A percentile compares a stretch with the other conserved stretches of the same genome.
Evolutionary conservation across 2,797 vertebrate genomes (phyloP).

Genomic region (Enoplosus armatus): DNA sequence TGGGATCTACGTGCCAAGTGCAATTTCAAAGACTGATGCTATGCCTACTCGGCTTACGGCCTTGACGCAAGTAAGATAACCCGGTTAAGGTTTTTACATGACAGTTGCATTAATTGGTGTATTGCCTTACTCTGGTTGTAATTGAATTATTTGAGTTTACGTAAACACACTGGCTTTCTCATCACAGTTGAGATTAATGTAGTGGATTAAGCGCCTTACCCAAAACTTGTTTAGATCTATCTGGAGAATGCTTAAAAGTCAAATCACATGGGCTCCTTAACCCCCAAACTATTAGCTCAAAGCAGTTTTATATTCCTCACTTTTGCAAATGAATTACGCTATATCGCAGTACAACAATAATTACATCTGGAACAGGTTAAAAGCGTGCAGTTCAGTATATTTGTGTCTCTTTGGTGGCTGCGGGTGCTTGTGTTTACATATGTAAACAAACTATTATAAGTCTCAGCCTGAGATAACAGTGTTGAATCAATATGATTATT

Average conservation of each 20-base stretch:
- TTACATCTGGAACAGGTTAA: conserved; percentile 21
- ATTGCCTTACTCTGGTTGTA: background rate
- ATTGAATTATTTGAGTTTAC: conserved; percentile 16
- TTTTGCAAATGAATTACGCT: background rate
- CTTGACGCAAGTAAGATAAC: conserved; percentile 30
- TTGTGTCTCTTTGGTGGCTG: conserved; percentile 17
- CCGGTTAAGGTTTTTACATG: conserved; percentile 24
- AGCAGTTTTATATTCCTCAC: background rate
- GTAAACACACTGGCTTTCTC: conserved; percentile 12
- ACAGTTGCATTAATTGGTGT: conserved; percentile 17
- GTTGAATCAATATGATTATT: conserved; percentile 65
- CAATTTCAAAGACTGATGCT: conserved; percentile 38
- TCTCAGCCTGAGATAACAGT: conserved; percentile 39
- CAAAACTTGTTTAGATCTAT: conserved; percentile 17
- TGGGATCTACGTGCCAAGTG: conserved; percentile 18
- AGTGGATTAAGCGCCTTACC: conserved; percentile 21
- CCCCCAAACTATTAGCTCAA: conserved; percentile 1
- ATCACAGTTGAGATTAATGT: conserved; percentile 22
- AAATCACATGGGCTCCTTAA: conserved; percentile 16
- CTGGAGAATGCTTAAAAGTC: background rate
- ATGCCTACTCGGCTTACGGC: conserved; percentile 5
- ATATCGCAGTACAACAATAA: conserved; percentile 10
- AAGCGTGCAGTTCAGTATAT: background rate
- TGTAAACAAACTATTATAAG: conserved; percentile 53
- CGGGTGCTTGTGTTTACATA: conserved; percentile 34